Percentiles rank a stretch among this genome's conserved stretches.
These are phyloP conservation scores for Haemorhous mexicanus DNA, from an alignment of 2,113 vertebrate genomes.

Conservation along the genomic window DNA sequence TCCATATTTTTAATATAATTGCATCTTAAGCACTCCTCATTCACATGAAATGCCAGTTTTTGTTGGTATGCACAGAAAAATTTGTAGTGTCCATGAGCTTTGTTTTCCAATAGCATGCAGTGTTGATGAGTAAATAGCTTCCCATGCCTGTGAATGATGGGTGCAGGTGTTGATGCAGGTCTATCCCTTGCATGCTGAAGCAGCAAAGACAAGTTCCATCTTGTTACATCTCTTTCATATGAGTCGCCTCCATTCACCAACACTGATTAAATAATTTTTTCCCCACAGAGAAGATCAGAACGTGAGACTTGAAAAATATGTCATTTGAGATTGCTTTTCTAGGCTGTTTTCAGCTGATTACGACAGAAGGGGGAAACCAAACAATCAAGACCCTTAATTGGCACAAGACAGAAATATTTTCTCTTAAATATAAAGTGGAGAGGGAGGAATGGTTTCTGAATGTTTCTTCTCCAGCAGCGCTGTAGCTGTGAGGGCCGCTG, in stretches of 20 bases:
- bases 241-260: background rate
- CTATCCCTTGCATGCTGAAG: background rate
- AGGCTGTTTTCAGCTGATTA: background rate
- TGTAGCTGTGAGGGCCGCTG: constrained; percentile 14
- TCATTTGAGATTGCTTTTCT: background rate
- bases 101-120: background rate
- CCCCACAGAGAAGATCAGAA: background rate
- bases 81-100: background rate
- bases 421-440: background rate
- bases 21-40: background rate
- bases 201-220: background rate
- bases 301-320: background rate
- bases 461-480: background rate
- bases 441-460: background rate
- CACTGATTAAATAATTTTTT: background rate
- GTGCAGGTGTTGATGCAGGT: background rate
- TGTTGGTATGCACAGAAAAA: background rate
- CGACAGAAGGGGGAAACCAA: background rate
- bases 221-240: background rate
- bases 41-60: background rate
- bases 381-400: background rate
- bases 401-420: background rate
- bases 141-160: background rate
- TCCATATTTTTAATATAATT: background rate
- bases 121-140: background rate